These are phyloP conservation scores for Clanis bilineata DNA, from an alignment of 2,888 invertebrate species.

Conservation along the genomic window DNA sequence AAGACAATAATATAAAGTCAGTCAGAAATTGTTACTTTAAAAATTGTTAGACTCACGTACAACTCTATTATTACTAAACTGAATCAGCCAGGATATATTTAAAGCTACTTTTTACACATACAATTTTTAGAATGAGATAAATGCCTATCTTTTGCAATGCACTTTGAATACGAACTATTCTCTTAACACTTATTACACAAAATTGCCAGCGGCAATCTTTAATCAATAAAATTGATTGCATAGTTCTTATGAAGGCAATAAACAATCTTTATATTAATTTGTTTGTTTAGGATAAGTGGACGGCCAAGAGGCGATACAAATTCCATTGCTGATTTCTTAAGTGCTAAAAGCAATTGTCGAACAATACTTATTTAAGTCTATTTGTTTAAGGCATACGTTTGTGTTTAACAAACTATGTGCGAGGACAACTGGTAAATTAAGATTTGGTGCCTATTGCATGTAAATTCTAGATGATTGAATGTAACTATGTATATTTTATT, in stretches of 20 bases:
- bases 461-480: not conserved
- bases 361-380: conserved; percentile 21
- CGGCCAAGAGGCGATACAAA: conserved; percentile 35
- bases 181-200: too few species aligned
- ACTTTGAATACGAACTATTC: too few species aligned
- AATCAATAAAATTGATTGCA: too few species aligned
- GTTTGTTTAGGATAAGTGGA: conserved; percentile 35
- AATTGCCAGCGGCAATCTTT: not conserved
- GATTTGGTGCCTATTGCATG: conserved; percentile 8
- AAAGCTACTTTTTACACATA: too few species aligned
- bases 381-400: conserved; percentile 51
- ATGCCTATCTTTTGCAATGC: too few species aligned
- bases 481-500: too few species aligned
- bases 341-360: conserved; percentile 57
- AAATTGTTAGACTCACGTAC: too few species aligned
- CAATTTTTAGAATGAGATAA: too few species aligned
- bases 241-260: not conserved
- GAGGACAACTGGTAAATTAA: conserved; percentile 46
- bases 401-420: conserved; percentile 53
- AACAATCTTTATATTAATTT: conserved; percentile 17
- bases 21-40: too few species aligned
- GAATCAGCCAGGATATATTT: too few species aligned
- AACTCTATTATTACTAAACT: too few species aligned
- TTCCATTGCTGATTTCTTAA: conserved; percentile 43
- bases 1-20: too few species aligned